phyloP scores from a whole-genome alignment of 2,888 invertebrate species.

The Encarsia formosa region DNA sequence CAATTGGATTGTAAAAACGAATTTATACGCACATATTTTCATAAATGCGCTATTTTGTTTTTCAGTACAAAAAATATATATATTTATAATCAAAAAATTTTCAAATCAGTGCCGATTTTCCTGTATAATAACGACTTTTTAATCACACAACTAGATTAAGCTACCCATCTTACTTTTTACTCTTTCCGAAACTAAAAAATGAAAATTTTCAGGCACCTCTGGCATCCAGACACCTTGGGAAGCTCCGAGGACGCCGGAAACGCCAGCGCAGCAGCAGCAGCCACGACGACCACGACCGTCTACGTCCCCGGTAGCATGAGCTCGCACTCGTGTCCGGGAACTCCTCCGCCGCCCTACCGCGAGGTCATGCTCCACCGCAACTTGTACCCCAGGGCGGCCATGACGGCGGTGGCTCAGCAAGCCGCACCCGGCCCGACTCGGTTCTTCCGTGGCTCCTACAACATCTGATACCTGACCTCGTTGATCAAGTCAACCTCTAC shows the following conservation, averaged over 20 bases:
- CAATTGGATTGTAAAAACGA: no score
- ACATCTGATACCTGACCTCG: slow-evolving; percentile 1
- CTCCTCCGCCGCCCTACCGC: slow-evolving; percentile 46
- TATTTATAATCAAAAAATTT: no score
- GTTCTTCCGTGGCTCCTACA: slow-evolving; percentile 1
- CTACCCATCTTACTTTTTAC: no score
- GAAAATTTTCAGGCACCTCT: slow-evolving; percentile 14
- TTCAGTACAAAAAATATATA: no score
- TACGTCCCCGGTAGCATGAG: slow-evolving; percentile 1
- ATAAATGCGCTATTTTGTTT: no score
- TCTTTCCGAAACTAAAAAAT: no score
- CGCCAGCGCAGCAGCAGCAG: neutral
- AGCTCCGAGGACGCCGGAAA: slow-evolving; percentile 7
- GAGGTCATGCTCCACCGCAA: slow-evolving; percentile 42
- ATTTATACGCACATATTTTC: no score
- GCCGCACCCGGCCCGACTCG: neutral
- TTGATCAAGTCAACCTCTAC: no score
- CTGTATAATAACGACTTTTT: no score
- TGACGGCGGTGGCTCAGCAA: slow-evolving; percentile 13
- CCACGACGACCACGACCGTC: slow-evolving; percentile 12
- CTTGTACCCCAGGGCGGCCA: slow-evolving; percentile 27
- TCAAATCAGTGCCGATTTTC: no score
- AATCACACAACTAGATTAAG: no score
- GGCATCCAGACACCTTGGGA: slow-evolving; percentile 20
- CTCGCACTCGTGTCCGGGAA: slow-evolving; percentile 39